These are phyloP conservation scores for Tachypleus tridentatus DNA, from an alignment of 1,140 invertebrate genomes.

Conservation along the genomic window DNA sequence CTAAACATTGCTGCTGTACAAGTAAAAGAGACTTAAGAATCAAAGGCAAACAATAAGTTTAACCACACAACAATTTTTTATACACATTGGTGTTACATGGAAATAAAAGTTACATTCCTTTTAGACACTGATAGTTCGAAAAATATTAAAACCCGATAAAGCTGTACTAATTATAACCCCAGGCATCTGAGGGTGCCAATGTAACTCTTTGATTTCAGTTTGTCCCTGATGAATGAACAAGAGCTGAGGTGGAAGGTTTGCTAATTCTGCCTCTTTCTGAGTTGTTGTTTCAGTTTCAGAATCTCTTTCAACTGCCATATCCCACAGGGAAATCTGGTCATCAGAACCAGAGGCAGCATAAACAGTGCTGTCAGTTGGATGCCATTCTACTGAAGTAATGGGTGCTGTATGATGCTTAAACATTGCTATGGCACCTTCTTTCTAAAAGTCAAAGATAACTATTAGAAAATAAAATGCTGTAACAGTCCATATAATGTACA, in stretches of 20 bases:
- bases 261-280: constrained; percentile 36
- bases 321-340: constrained; percentile 95
- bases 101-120: not conserved
- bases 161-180: constrained; percentile 91
- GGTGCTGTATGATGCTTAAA: constrained; percentile 88
- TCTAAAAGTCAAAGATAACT: constrained; percentile 32
- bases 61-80: too few relatives aligned
- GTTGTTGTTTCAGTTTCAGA: constrained; percentile 35
- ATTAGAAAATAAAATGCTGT: too few relatives aligned
- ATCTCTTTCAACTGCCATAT: constrained; percentile 80
- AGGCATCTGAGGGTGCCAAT: constrained; percentile 94
- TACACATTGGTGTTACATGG: too few relatives aligned
- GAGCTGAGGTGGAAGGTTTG: constrained; percentile 76
- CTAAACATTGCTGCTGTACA: too few relatives aligned
- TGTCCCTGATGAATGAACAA: constrained; percentile 98
- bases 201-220: constrained; percentile 93
- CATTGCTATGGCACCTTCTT: constrained; percentile 60
- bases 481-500: too few relatives aligned
- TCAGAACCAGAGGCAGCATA: constrained; percentile 88
- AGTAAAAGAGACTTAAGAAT: too few relatives aligned
- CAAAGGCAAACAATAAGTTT: too few relatives aligned
- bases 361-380: constrained; percentile 79
- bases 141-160: constrained; percentile 88
- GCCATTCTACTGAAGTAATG: constrained; percentile 90
- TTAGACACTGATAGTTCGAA: constrained; percentile 95